phyloP scores from a whole-genome alignment of 2,113 vertebrate species.

The Oreochromis tanganicae region DNA sequence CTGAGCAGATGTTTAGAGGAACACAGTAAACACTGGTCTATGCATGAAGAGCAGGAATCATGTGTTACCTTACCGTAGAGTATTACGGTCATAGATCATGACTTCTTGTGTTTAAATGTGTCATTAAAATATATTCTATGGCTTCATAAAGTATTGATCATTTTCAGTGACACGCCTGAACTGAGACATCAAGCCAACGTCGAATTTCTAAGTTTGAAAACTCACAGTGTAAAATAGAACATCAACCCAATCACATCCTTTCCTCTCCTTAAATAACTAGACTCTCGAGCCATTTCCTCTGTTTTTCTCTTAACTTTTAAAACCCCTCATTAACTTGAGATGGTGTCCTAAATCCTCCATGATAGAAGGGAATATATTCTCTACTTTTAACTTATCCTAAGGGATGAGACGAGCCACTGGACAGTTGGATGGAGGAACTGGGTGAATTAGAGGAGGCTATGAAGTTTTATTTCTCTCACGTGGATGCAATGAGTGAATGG shows the following conservation, averaged over 20 bases:
- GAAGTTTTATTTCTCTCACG: constrained; percentile 14
- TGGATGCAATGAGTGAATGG: not conserved
- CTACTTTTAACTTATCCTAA: constrained; percentile 1
- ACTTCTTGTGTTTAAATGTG: not conserved
- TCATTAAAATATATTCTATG: not conserved
- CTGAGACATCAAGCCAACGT: not conserved
- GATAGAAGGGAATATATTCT: constrained; percentile 24
- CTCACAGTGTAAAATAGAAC: not conserved
- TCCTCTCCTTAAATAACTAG: not conserved
- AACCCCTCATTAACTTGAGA: constrained; percentile 39
- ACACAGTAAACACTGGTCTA: not conserved
- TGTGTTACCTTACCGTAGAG: not conserved
- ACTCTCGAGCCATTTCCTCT: not conserved
- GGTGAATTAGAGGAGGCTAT: constrained; percentile 2
- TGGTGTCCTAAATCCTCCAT: constrained; percentile 36
- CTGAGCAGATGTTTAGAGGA: not conserved
- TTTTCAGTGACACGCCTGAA: not conserved
- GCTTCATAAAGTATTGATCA: not conserved
- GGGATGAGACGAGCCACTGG: not conserved
- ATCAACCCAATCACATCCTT: not conserved
- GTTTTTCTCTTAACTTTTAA: constrained; percentile 27
- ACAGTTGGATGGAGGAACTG: not conserved
- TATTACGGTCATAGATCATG: not conserved
- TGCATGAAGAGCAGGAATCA: not conserved
- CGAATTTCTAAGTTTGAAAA: not conserved